Evolutionary conservation across 2,113 vertebrate species (phyloP).

Genomic region (Paratilapia polleni): DNA sequence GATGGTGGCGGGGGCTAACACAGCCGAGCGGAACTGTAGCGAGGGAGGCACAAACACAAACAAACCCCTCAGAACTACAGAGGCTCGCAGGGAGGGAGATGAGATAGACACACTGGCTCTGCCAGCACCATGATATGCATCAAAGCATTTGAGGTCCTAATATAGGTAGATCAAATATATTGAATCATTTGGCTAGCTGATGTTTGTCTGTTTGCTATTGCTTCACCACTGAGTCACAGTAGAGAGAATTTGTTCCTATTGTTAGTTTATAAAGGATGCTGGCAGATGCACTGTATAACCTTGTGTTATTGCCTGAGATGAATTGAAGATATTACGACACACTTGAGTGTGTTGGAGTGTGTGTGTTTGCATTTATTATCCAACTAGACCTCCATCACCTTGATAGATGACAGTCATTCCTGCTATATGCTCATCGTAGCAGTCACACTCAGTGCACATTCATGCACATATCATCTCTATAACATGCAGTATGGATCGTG

Average conservation of each 20-base stretch:
- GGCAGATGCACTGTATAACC: conserved; percentile 10
- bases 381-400: conserved; percentile 44
- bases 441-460: not conserved
- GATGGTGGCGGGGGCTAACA: conserved; percentile 23
- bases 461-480: not conserved
- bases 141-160: conserved; percentile 7
- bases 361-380: conserved; percentile 59
- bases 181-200: not conserved
- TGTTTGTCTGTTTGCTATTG: conserved; percentile 16
- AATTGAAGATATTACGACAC: conserved; percentile 12
- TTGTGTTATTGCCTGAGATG: conserved; percentile 46
- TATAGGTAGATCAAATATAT: conserved; percentile 18
- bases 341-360: conserved; percentile 7
- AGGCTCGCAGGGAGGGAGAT: not conserved
- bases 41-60: conserved; percentile 53
- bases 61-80: conserved; percentile 22
- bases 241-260: conserved; percentile 8
- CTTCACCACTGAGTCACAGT: not conserved
- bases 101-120: conserved; percentile 12
- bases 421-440: conserved; percentile 32
- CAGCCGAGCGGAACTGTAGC: conserved; percentile 55
- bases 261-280: conserved; percentile 17
- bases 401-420: conserved; percentile 65
- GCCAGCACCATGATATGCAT: not conserved
- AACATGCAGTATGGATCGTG: not conserved